Conservation (phyloP, 2,888 invertebrate species). For the Phengaris arion region DNA sequence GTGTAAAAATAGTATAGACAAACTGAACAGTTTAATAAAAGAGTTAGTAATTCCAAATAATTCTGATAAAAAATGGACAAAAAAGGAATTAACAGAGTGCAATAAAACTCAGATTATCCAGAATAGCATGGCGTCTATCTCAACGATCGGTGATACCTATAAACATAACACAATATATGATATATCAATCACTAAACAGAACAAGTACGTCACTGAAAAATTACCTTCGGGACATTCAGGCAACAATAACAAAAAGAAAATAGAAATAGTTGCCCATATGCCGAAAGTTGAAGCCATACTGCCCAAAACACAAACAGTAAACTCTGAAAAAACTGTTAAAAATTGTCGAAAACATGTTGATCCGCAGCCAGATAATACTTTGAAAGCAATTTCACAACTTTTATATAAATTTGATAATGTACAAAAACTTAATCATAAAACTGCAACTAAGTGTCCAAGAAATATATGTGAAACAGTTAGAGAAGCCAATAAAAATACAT, state of each 20-base stretch:
- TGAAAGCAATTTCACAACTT: conserved; percentile 67
- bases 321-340: conserved; percentile 48
- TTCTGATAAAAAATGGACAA: conserved; percentile 39
- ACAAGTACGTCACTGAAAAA: neutral
- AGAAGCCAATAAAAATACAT: neutral
- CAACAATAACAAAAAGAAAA: conserved; percentile 35
- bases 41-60: conserved; percentile 47
- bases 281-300: conserved; percentile 61
- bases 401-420: conserved; percentile 64
- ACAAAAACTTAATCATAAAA: conserved; percentile 54
- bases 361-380: conserved; percentile 55
- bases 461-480: conserved; percentile 47
- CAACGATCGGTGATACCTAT: neutral
- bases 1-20: conserved; percentile 66
- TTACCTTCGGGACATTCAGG: conserved; percentile 40
- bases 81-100: conserved; percentile 38
- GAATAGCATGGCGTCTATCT: neutral
- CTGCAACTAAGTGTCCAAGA: conserved; percentile 37
- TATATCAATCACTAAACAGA: neutral
- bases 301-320: conserved; percentile 49
- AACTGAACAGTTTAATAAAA: conserved; percentile 64
- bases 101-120: conserved; percentile 18
- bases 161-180: neutral
- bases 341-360: conserved; percentile 47
- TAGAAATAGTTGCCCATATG: conserved; percentile 40